These are phyloP conservation scores for Glossosoma conforme DNA, from an alignment of 1,140 invertebrate genomes.

Conservation along the genomic window DNA sequence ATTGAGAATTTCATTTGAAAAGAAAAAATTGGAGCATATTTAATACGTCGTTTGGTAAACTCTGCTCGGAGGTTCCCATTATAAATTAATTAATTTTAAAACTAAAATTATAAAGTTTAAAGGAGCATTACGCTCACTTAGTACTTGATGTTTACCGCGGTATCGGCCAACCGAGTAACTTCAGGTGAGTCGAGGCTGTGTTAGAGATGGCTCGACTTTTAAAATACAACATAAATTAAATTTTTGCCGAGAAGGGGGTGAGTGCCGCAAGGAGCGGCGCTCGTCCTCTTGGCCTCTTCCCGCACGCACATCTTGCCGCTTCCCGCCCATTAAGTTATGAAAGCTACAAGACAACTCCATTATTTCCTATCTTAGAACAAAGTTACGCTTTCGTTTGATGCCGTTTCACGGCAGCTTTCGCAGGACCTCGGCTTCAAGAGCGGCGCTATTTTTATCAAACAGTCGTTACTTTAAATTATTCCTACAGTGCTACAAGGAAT, in stretches of 20 bases:
- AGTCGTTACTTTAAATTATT: conserved; percentile 3
- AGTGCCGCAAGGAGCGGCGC: not conserved
- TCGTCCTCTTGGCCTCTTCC: not conserved
- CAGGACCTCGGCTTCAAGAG: not conserved
- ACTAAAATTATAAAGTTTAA: not conserved
- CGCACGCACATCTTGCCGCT: conserved; percentile 14
- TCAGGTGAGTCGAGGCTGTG: not conserved
- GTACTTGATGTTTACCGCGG: not conserved
- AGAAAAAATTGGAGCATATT: too few relatives aligned
- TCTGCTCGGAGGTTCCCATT: too few relatives aligned
- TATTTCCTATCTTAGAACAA: conserved; percentile 19
- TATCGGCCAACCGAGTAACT: not conserved
- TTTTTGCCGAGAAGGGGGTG: not conserved
- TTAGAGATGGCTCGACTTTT: conserved; percentile 8
- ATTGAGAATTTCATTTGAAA: too few relatives aligned
- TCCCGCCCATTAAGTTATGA: conserved; percentile 30
- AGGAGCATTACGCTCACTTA: not conserved
- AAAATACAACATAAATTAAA: conserved; percentile 22
- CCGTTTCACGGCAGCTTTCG: not conserved
- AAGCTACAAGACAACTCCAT: conserved; percentile 29
- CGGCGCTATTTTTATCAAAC: not conserved
- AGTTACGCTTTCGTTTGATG: conserved; percentile 12
- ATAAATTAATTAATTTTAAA: not conserved
- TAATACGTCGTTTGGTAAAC: too few relatives aligned
- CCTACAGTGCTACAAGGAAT: not conserved